Evolutionary conservation across 2,888 invertebrate species (phyloP), one percentile per base, ranked within the genome.

Genomic region (Salpingus planirostris): DNA sequence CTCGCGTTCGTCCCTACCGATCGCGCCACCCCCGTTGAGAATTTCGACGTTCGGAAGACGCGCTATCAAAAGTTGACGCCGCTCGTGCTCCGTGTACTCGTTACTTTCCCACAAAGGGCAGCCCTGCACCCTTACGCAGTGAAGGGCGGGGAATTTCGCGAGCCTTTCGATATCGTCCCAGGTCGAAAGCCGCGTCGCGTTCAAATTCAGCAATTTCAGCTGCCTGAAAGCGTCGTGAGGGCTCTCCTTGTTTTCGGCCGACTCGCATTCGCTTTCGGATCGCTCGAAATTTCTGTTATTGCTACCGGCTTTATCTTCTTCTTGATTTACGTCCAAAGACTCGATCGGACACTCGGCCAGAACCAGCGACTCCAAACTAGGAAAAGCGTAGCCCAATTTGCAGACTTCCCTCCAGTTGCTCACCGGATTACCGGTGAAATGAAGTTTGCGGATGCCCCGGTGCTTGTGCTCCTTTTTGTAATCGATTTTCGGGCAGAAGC

Each of bases 111-210:
- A 81, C 33, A 81, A 61, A 2, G 80, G 79, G 74, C 80, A 81
- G 29, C 80, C 75, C 75, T 76, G 82, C 41, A 93, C 79, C 54
- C 93, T 73, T 39, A 95, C 73, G 65, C 89, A 88, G 46, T 76
- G 78, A 33, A 96, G 70, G 6, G 77, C 73, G 1, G 87, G 89
- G 66, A 92, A 92, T 57, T 76, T 76, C 31, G 84, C 78, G 44
- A 95, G 70, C 48, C 82, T 74, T 55, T 93, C 92, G 37, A 95
- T 80, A 55, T 92, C 90, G 50, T 86, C 80, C 91, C 93, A 92
- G 21, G 84, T 80, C 27, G 79, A 73, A 27, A 95, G 65, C 28
- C 80, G 74, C 11, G 89, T 87, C 47, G 85, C 82, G 62, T 89
- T 91, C 41, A 93, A 70, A 64, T 90, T 91, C 34, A 89, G 70